phyloP scores from a whole-genome alignment of 2,113 vertebrate species.

The Chelonoidis abingdonii region DNA sequence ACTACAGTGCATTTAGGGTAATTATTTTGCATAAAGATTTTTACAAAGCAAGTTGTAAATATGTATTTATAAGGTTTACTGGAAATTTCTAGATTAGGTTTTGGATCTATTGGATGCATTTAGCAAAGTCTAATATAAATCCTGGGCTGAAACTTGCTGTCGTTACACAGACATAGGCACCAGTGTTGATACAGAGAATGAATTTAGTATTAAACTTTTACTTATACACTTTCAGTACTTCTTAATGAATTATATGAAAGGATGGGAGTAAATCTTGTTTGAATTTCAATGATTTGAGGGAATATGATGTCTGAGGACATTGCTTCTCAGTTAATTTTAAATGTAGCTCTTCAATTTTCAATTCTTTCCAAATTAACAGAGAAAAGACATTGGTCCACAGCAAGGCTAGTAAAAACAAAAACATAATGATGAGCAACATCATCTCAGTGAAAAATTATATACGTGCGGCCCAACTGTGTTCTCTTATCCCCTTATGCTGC shows the following conservation, averaged over 20 bases:
- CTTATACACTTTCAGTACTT: not conserved
- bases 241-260: not conserved
- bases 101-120: fast-evolving
- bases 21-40: not conserved
- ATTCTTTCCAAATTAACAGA: not conserved
- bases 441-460: not conserved
- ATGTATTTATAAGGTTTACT: not conserved
- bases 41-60: not conserved
- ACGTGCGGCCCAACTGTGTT: not conserved
- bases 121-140: not conserved
- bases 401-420: not conserved
- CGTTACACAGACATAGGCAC: not conserved
- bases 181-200: not conserved
- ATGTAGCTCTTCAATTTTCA: not conserved
- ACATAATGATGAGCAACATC: not conserved
- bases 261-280: not conserved
- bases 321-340: not conserved
- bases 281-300: not conserved
- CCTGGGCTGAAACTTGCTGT: not conserved
- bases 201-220: not conserved
- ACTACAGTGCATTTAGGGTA: not conserved
- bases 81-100: not conserved
- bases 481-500: not conserved
- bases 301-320: not conserved
- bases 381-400: not conserved